phyloP scores from a whole-genome alignment of 2,113 vertebrate species.

The Dicrurus megarhynchus region DNA sequence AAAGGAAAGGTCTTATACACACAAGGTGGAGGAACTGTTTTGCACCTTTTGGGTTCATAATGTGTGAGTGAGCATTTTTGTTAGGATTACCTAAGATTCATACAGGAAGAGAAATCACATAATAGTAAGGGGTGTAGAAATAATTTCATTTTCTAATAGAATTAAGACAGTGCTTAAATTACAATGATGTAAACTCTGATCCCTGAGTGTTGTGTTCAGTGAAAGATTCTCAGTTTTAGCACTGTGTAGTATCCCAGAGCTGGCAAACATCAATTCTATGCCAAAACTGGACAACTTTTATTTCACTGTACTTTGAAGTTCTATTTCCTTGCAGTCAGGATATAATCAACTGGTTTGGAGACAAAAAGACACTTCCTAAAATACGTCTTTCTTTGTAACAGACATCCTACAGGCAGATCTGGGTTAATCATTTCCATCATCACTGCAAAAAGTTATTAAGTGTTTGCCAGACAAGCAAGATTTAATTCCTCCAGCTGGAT shows the following conservation, averaged over 20 bases:
- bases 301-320: background rate
- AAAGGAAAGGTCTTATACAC: background rate
- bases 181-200: background rate
- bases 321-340: background rate
- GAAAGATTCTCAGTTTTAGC: background rate
- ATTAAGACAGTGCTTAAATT: background rate
- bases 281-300: background rate
- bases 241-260: background rate
- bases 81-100: background rate
- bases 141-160: background rate
- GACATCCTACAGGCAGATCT: background rate
- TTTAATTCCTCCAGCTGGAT: slow-evolving; percentile 49
- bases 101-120: background rate
- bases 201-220: background rate
- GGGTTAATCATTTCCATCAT: slow-evolving; percentile 20
- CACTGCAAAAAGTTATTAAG: background rate
- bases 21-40: background rate
- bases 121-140: background rate
- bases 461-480: slow-evolving; percentile 17
- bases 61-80: background rate
- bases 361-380: background rate
- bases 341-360: background rate
- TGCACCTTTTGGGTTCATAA: background rate
- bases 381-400: background rate
- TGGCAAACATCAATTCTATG: background rate